Conservation (phyloP, 2,888 invertebrate species). For the Amblyjoppa proteus region DNA sequence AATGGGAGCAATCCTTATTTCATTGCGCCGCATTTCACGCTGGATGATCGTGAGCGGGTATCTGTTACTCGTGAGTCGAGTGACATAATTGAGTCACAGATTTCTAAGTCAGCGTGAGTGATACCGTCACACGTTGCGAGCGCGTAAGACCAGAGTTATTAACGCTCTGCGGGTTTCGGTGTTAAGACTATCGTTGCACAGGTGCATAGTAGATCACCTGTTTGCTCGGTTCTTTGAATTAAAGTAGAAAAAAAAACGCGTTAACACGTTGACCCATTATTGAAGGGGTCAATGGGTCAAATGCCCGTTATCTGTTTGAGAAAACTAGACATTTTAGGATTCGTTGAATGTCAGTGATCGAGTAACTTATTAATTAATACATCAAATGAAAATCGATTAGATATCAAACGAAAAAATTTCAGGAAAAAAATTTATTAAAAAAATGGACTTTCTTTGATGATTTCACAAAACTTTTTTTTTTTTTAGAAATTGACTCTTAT, state of each 20-base stretch:
- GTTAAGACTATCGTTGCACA: not conserved
- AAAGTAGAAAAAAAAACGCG: not conserved
- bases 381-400: too few species aligned
- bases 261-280: not conserved
- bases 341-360: too few species aligned
- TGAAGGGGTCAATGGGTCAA: not conserved
- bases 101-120: constrained; percentile 25
- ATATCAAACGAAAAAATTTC: too few species aligned
- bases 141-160: constrained; percentile 32
- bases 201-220: not conserved
- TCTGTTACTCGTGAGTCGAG: constrained; percentile 14
- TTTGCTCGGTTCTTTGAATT: not conserved
- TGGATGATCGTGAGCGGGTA: constrained; percentile 22
- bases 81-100: constrained; percentile 49
- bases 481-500: too few species aligned
- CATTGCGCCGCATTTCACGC: constrained; percentile 34
- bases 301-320: too few species aligned
- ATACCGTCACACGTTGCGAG: constrained; percentile 46
- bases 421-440: too few species aligned
- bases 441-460: too few species aligned
- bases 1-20: not conserved
- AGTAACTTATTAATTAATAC: too few species aligned
- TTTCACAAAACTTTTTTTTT: too few species aligned
- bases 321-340: too few species aligned
- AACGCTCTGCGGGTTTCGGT: constrained; percentile 12